Conservation (phyloP, 1,140 invertebrate genomes). For the Latrodectus geometricus region DNA sequence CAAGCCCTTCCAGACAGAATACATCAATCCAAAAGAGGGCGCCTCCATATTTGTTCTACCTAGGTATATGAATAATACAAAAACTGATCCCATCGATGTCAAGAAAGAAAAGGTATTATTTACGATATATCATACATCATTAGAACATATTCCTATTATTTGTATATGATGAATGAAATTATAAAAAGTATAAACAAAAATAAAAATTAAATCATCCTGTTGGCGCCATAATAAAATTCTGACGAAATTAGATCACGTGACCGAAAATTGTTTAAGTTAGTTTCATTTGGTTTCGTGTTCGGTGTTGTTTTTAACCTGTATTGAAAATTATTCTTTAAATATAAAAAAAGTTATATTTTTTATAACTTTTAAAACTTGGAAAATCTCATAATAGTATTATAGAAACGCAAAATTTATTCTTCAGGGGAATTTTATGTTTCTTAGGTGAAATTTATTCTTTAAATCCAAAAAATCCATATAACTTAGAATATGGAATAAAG, state of each 20-base stretch:
- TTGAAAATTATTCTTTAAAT: background rate
- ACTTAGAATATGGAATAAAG: background rate
- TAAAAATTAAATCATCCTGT: constrained; percentile 31
- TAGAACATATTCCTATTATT: background rate
- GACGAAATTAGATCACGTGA: constrained; percentile 57
- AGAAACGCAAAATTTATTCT: background rate
- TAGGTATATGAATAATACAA: background rate
- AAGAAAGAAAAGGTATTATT: background rate
- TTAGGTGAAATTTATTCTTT: too few relatives aligned
- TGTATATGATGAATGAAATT: background rate
- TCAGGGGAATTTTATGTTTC: too few relatives aligned
- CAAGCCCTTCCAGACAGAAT: background rate
- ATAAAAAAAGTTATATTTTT: background rate
- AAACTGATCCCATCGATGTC: background rate
- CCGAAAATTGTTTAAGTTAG: background rate
- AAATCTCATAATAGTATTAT: background rate
- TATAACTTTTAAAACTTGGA: background rate
- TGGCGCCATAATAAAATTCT: constrained; percentile 54
- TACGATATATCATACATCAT: background rate
- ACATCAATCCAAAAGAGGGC: constrained; percentile 41
- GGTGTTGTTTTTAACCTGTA: background rate
- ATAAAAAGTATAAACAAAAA: constrained; percentile 15
- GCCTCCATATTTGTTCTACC: constrained; percentile 58
- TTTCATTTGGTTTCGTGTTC: background rate
- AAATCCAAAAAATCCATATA: too few relatives aligned